A percentile compares a stretch with the other conserved stretches of the same genome.
Conservation (phyloP, 2,888 invertebrate species). For the Ophion slaviceki region DNA sequence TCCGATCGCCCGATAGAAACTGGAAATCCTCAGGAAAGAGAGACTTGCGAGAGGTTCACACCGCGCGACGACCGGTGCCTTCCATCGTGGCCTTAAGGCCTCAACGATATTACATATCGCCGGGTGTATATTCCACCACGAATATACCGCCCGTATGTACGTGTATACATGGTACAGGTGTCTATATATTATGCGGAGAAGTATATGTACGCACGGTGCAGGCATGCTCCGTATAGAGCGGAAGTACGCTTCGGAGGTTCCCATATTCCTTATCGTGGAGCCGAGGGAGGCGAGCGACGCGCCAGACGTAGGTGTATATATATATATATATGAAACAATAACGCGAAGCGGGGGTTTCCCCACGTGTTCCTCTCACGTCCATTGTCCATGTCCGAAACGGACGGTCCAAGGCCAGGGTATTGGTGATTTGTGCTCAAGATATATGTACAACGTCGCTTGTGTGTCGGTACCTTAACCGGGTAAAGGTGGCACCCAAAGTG, state of each 20-base stretch:
- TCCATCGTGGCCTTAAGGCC: constrained; percentile 10
- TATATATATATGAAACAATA: too few species aligned
- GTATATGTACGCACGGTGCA: not conserved
- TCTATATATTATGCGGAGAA: not conserved
- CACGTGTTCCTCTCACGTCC: constrained; percentile 67
- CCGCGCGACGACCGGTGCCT: constrained; percentile 34
- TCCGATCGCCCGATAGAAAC: constrained; percentile 11
- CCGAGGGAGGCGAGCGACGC: constrained; percentile 47
- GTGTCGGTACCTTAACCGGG: constrained; percentile 28
- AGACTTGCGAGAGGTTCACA: constrained; percentile 50
- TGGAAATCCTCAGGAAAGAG: not conserved
- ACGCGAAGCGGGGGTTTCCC: constrained; percentile 40
- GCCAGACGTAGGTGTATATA: too few species aligned
- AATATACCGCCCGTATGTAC: not conserved
- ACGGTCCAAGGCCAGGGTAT: constrained; percentile 75
- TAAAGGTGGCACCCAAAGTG: constrained; percentile 12
- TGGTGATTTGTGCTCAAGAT: constrained; percentile 67
- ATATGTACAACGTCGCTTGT: constrained; percentile 23
- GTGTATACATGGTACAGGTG: not conserved
- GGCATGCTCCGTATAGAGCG: constrained; percentile 68
- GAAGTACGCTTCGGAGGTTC: constrained; percentile 80
- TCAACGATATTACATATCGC: constrained; percentile 24
- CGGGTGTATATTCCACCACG: constrained; percentile 29
- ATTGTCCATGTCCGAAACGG: constrained; percentile 79
- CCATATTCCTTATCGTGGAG: constrained; percentile 77